Evolutionary conservation across 1,140 invertebrate genomes (phyloP).

Genomic region (Trachelipus rathkii): DNA sequence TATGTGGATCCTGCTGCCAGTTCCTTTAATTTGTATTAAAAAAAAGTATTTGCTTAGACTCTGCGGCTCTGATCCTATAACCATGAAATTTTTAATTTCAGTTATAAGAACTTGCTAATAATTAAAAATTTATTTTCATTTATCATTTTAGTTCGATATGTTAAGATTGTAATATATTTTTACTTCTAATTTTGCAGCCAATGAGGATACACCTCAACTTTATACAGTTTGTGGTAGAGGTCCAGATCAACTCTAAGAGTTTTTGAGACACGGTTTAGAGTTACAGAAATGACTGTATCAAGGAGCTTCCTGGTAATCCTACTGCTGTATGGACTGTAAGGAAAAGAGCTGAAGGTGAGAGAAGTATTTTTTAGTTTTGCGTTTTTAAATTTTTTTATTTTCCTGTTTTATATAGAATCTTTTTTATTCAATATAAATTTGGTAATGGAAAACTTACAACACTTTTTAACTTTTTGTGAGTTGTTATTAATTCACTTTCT

Average conservation of each 20-base stretch:
- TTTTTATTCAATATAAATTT: too few species aligned
- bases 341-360: constrained; percentile 80
- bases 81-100: not conserved
- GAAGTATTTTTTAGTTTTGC: not conserved
- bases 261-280: not conserved
- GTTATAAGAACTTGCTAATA: not conserved
- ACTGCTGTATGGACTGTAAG: constrained; percentile 99
- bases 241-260: constrained; percentile 87
- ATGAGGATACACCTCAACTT: constrained; percentile 97
- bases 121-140: not conserved
- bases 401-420: too few species aligned
- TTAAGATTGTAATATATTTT: not conserved
- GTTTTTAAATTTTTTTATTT: too few species aligned
- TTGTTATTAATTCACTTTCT: too few species aligned
- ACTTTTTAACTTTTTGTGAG: too few species aligned
- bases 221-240: constrained; percentile 94
- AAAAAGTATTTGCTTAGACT: too few species aligned
- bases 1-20: too few species aligned
- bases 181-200: constrained; percentile 76
- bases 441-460: too few species aligned
- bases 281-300: constrained; percentile 94
- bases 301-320: constrained; percentile 96
- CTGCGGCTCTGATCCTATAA: too few species aligned
- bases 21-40: too few species aligned
- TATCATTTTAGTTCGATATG: not conserved